Evolutionary conservation across 1,140 invertebrate species (phyloP).

Genomic region (Cotesia glomerata): DNA sequence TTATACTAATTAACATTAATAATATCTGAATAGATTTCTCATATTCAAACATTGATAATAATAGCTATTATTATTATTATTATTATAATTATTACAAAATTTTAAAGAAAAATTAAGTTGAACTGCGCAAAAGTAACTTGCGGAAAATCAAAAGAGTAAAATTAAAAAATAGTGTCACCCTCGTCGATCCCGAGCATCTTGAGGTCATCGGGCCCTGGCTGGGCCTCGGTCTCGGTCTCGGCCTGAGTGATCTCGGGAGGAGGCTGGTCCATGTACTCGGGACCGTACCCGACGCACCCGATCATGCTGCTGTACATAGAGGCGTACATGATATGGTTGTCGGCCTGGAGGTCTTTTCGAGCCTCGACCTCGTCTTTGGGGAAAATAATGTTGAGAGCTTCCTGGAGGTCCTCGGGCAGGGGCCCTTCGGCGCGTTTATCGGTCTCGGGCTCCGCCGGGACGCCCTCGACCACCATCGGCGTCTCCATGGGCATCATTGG

Average conservation of each 20-base stretch:
- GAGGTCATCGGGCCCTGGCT: slow-evolving; percentile 59
- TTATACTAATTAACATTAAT: too few species aligned
- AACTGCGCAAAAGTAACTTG: too few species aligned
- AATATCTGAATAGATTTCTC: too few species aligned
- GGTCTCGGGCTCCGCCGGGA: slow-evolving; percentile 47
- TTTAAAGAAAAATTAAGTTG: too few species aligned
- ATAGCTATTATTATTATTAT: too few species aligned
- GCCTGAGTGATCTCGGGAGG: slow-evolving; percentile 59
- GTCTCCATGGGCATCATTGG: slow-evolving; percentile 27
- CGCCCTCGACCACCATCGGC: slow-evolving; percentile 31
- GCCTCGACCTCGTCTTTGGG: slow-evolving; percentile 53
- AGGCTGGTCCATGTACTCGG: slow-evolving; percentile 61
- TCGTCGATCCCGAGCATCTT: slow-evolving; percentile 63
- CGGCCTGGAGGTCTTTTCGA: slow-evolving; percentile 37
- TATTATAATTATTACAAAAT: too few species aligned
- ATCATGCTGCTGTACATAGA: slow-evolving; percentile 60
- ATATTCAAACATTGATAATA: too few species aligned
- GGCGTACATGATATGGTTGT: slow-evolving; percentile 56
- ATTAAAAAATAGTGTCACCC: slow-evolving; percentile 60
- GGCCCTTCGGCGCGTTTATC: slow-evolving; percentile 54
- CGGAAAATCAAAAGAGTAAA: too few species aligned
- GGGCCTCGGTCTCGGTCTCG: slow-evolving; percentile 52
- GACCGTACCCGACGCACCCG: slow-evolving; percentile 56
- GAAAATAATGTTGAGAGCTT: slow-evolving; percentile 76
- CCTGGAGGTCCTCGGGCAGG: slow-evolving; percentile 72